phyloP scores from a whole-genome alignment of 2,797 vertebrate genomes.

The Podarcis lilfordi region DNA sequence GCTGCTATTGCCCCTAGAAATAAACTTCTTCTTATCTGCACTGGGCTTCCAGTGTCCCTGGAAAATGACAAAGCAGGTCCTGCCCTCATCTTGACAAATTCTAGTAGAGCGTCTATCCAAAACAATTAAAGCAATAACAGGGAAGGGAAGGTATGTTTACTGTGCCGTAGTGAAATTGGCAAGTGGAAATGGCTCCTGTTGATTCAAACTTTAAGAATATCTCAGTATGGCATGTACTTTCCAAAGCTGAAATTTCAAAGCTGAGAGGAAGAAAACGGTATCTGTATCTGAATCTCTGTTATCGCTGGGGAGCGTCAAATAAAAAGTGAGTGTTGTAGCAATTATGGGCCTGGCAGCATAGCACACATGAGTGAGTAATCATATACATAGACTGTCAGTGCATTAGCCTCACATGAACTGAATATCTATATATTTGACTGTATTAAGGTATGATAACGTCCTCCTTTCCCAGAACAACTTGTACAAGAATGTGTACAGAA shows the following conservation, averaged over 20 bases:
- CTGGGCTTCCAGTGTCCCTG: no score
- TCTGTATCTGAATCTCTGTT: neutral
- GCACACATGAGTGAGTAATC: neutral
- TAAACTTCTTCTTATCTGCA: no score
- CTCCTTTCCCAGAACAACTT: conserved; percentile 34
- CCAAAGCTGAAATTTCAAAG: neutral
- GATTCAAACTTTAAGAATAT: neutral
- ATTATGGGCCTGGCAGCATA: neutral
- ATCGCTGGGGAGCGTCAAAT: conserved; percentile 28
- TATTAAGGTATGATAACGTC: conserved; percentile 41
- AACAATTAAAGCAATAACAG: neutral
- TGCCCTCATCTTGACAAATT: no score
- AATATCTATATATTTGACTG: conserved; percentile 18
- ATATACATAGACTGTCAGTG: conserved; percentile 11
- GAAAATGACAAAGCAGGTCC: no score
- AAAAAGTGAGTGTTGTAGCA: neutral
- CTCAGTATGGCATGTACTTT: neutral
- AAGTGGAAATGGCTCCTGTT: neutral
- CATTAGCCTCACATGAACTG: conserved; percentile 42
- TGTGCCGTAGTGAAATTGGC: neutral
- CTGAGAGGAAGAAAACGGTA: neutral
- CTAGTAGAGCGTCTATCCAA: neutral
- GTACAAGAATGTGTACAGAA: conserved; percentile 35
- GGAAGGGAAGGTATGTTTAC: neutral
- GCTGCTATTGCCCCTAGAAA: no score